Evolutionary conservation across 2,113 vertebrate species (phyloP).

Genomic region (Gavialis gangeticus): DNA sequence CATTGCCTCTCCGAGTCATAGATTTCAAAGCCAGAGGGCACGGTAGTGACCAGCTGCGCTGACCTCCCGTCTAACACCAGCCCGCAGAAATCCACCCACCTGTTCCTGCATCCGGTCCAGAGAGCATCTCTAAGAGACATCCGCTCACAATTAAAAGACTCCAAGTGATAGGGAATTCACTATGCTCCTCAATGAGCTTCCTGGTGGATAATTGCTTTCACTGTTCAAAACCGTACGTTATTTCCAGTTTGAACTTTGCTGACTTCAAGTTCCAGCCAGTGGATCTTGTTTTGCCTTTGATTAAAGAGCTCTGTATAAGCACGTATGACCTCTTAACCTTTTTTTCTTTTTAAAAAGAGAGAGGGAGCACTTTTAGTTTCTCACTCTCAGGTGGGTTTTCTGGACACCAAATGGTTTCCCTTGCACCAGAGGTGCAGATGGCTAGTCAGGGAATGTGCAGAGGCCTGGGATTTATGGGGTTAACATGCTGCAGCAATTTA

Average conservation of each 20-base stretch:
- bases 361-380: background rate
- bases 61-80: background rate
- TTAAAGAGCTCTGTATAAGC: background rate
- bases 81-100: background rate
- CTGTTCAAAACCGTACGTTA: background rate
- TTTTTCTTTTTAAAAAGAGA: background rate
- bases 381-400: background rate
- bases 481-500: background rate
- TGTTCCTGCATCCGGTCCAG: background rate
- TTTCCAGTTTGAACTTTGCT: background rate
- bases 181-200: rapidly evolving
- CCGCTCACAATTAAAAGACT: background rate
- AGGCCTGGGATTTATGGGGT: background rate
- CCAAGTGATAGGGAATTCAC: background rate
- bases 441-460: background rate
- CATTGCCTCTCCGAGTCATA: rapidly evolving
- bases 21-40: background rate
- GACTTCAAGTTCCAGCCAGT: background rate
- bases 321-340: background rate
- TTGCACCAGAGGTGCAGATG: background rate
- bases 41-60: background rate
- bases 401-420: rapidly evolving
- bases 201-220: background rate
- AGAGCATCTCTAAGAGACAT: background rate
- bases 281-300: background rate